These are phyloP conservation scores for Achlya flavicornis DNA, from an alignment of 2,888 invertebrate species.

Conservation along the genomic window DNA sequence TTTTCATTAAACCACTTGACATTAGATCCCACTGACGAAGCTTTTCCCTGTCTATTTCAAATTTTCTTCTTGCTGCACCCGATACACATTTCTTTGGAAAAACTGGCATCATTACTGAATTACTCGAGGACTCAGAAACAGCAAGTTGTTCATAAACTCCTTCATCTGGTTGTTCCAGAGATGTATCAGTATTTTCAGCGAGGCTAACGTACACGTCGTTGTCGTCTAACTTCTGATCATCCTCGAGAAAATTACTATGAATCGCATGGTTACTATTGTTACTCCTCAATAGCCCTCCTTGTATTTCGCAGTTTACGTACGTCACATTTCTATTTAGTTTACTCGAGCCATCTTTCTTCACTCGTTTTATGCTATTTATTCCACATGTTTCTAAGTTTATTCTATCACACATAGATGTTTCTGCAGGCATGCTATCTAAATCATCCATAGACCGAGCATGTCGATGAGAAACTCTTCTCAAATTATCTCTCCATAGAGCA, in stretches of 20 bases:
- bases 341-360: constrained; percentile 59
- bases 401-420: constrained; percentile 46
- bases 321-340: constrained; percentile 89
- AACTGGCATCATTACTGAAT: constrained; percentile 29
- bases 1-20: constrained; percentile 90
- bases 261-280: constrained; percentile 47
- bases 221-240: constrained; percentile 68
- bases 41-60: constrained; percentile 92
- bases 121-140: constrained; percentile 59
- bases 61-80: constrained; percentile 67
- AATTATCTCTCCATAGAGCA: constrained; percentile 90
- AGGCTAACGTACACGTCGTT: constrained; percentile 82
- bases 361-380: constrained; percentile 74
- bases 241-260: constrained; percentile 48
- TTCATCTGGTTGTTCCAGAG: constrained; percentile 69
- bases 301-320: constrained; percentile 90
- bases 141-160: constrained; percentile 84
- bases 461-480: constrained; percentile 90
- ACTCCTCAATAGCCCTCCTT: constrained; percentile 74
- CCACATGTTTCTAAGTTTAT: constrained; percentile 58
- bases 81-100: constrained; percentile 28
- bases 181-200: constrained; percentile 58
- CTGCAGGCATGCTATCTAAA: constrained; percentile 82
- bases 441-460: constrained; percentile 93
- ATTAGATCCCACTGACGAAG: constrained; percentile 94